phyloP scores from a whole-genome alignment of 2,113 vertebrate species.

The Okapia johnstoni region DNA sequence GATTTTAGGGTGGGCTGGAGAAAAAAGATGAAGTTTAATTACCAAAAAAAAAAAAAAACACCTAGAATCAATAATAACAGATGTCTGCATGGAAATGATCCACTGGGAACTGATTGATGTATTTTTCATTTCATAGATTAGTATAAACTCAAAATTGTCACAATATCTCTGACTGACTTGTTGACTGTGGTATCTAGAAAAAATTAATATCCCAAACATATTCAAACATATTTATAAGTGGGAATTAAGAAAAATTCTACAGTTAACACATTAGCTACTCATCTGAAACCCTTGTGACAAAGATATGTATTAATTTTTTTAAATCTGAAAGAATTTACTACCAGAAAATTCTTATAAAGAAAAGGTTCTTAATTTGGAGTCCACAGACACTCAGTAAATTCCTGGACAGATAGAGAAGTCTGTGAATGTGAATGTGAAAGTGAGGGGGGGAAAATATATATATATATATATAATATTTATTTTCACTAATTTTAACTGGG shows the following conservation, averaged over 20 bases:
- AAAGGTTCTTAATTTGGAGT: neutral
- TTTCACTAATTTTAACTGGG: neutral
- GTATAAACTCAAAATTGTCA: neutral
- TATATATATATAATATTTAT: neutral
- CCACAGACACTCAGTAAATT: neutral
- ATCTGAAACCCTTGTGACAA: neutral
- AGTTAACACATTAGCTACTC: neutral
- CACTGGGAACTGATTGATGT: neutral
- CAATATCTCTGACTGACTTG: neutral
- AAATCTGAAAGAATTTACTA: neutral
- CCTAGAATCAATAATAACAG: neutral
- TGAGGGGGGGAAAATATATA: neutral
- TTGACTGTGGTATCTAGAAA: neutral
- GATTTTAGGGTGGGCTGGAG: neutral
- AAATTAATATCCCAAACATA: neutral
- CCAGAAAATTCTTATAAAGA: neutral
- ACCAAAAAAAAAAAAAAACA: neutral
- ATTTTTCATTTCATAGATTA: neutral
- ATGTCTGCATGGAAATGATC: neutral
- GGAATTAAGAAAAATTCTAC: conserved; percentile 13
- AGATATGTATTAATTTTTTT: neutral
- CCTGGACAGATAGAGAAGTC: neutral
- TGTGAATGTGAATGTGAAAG: neutral
- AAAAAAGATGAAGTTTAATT: neutral
- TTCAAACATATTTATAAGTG: neutral